A percentile compares a stretch with the other conserved stretches of the same genome.
These are phyloP conservation scores for Trematocara marginatum DNA, from an alignment of 2,113 vertebrate genomes.

Conservation along the genomic window DNA sequence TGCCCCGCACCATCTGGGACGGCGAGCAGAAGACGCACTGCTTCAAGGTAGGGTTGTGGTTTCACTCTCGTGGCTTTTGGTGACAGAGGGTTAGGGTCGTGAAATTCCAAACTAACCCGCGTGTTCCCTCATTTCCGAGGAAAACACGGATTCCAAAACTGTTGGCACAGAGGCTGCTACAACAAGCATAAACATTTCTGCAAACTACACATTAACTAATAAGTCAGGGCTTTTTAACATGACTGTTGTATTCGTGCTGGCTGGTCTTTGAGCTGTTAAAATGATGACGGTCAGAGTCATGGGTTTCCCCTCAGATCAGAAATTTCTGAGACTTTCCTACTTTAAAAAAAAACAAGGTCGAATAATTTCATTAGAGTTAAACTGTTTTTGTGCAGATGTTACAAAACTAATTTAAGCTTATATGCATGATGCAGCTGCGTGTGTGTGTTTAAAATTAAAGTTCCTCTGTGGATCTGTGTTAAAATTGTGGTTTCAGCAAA, in stretches of 20 bases:
- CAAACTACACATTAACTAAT: not conserved
- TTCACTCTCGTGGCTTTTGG: not conserved
- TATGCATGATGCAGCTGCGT: fast-evolving
- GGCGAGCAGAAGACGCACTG: slow-evolving; percentile 81
- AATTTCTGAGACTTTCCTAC: not conserved
- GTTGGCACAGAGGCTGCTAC: not conserved
- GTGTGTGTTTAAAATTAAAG: not conserved
- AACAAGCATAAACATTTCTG: not conserved
- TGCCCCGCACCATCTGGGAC: slow-evolving; percentile 80
- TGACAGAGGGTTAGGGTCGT: not conserved
- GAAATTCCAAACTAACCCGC: not conserved
- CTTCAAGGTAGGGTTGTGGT: slow-evolving; percentile 66
- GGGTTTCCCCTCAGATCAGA: not conserved
- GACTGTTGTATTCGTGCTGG: not conserved
- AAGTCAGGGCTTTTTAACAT: not conserved
- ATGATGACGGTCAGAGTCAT: slow-evolving; percentile 4
- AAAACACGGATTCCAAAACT: not conserved
- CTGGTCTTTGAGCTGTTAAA: slow-evolving; percentile 42
- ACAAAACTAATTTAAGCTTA: not conserved
- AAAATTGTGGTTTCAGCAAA: not conserved
- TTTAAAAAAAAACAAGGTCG: fast-evolving
- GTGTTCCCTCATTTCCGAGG: not conserved
- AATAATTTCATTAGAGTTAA: not conserved
- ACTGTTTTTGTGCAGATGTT: not conserved
- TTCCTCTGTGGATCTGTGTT: not conserved